Evolutionary conservation across 2,113 vertebrate genomes (phyloP).

Genomic region (Leptodactylus fuscus): DNA sequence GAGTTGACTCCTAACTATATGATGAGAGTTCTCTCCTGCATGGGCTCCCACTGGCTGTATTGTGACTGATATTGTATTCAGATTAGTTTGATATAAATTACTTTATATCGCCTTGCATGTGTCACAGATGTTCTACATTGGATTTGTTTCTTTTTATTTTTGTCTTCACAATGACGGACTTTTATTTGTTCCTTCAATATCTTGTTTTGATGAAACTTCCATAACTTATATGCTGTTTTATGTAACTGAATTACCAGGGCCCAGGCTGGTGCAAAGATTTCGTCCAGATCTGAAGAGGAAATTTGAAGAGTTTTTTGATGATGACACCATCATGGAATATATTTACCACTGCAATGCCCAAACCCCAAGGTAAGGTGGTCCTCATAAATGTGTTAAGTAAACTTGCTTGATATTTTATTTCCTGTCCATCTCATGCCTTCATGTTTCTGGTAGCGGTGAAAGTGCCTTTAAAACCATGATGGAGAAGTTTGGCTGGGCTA

Average conservation of each 20-base stretch:
- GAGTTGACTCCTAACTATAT: no score
- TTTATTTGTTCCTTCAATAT: no score
- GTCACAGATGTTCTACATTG: no score
- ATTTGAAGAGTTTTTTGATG: conserved; percentile 88
- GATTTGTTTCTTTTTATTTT: no score
- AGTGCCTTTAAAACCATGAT: conserved; percentile 87
- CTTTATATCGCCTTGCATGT: no score
- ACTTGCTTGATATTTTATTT: not conserved
- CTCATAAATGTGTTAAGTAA: not conserved
- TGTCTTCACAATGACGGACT: no score
- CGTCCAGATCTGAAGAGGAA: conserved; percentile 89
- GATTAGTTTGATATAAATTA: no score
- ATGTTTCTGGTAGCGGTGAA: conserved; percentile 79
- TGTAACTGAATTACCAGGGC: conserved; percentile 81
- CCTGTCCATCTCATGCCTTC: not conserved
- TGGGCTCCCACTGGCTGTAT: no score
- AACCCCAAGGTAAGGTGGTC: conserved; percentile 78
- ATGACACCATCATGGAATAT: conserved; percentile 89
- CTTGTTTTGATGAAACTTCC: no score
- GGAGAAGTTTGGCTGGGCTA: conserved; percentile 86
- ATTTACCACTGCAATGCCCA: conserved; percentile 94
- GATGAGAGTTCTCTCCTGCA: no score
- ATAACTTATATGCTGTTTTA: no score
- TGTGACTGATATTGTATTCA: no score
- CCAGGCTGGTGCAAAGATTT: conserved; percentile 86